Evolutionary conservation across 2,888 invertebrate genomes (phyloP).

Genomic region (Trichacis sp.): DNA sequence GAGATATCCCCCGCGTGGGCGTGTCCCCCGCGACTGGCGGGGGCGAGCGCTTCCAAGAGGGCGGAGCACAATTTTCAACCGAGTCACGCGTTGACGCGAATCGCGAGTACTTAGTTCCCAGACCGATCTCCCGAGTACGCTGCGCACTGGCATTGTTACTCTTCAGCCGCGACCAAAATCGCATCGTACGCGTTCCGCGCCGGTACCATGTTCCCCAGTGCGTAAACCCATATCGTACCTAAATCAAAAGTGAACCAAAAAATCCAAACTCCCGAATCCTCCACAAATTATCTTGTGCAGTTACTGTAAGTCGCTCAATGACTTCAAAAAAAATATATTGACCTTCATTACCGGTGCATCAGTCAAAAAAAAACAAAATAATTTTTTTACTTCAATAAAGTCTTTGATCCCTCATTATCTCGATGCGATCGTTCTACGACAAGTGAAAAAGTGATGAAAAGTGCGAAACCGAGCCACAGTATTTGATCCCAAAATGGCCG

Average conservation of each 20-base stretch:
- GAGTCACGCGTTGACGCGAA: neutral
- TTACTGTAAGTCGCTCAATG: too few relatives aligned
- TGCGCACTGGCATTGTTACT: slow-evolving; percentile 7
- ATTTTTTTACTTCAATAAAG: too few relatives aligned
- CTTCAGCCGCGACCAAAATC: neutral
- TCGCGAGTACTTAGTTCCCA: neutral
- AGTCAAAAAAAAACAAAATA: too few relatives aligned
- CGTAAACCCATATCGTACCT: too few relatives aligned
- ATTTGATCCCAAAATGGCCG: slow-evolving; percentile 45
- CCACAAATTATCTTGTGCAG: too few relatives aligned
- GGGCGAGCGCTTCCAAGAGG: neutral
- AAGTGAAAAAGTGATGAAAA: slow-evolving; percentile 11
- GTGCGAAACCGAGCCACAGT: slow-evolving; percentile 12
- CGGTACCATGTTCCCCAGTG: neutral
- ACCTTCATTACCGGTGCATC: neutral
- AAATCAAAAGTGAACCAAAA: too few relatives aligned
- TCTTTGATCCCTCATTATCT: too few relatives aligned
- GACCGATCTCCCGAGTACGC: slow-evolving; percentile 6
- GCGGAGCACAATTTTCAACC: neutral
- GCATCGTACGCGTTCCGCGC: neutral
- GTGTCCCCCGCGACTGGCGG: slow-evolving; percentile 10
- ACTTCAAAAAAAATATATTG: too few relatives aligned
- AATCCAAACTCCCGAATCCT: too few relatives aligned
- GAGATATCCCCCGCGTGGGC: slow-evolving; percentile 18
- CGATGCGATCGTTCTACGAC: neutral